A percentile compares a stretch with the other conserved stretches of the same genome.
Conservation (phyloP, 2,113 vertebrate species). For the Gallinago jamesoni region DNA sequence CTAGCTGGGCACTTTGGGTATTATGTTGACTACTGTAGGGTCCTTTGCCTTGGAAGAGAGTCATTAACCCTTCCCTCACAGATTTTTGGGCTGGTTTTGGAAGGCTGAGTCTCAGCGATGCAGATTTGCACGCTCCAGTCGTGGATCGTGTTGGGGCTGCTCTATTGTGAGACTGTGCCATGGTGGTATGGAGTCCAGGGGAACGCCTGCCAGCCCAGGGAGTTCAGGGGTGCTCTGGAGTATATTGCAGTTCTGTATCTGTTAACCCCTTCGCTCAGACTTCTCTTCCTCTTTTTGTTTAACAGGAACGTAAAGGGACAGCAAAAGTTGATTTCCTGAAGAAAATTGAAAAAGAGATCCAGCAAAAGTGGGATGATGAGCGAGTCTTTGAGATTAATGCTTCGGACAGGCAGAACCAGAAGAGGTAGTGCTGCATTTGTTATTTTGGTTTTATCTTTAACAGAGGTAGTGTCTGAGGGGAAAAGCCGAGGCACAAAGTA, state of each 20-base stretch:
- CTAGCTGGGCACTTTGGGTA: too few species aligned
- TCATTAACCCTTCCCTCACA: accelerated
- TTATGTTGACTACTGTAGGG: accelerated
- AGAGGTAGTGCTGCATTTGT: slow-evolving; percentile 8
- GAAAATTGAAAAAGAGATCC: slow-evolving; percentile 91
- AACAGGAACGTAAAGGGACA: slow-evolving; percentile 93
- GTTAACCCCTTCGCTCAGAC: neutral
- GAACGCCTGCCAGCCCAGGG: accelerated
- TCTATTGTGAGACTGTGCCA: neutral
- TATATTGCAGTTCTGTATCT: accelerated
- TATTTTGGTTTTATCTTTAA: neutral
- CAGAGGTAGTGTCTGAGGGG: neutral
- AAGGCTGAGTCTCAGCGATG: accelerated
- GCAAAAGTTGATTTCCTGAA: slow-evolving; percentile 94
- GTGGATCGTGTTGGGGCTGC: accelerated
- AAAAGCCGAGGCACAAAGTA: neutral
- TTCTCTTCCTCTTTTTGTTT: neutral
- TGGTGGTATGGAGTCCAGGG: accelerated
- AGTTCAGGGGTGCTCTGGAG: accelerated
- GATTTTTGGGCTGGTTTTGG: accelerated
- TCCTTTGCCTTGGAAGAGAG: neutral
- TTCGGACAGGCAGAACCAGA: slow-evolving; percentile 40
- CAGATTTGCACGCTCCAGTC: accelerated
- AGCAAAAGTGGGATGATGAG: slow-evolving; percentile 89
- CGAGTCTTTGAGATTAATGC: slow-evolving; percentile 85